Evolutionary conservation across 2,888 invertebrate genomes (phyloP), one percentile per base, ranked within the genome.

Genomic region (Phragmatobia fuliginosa): DNA sequence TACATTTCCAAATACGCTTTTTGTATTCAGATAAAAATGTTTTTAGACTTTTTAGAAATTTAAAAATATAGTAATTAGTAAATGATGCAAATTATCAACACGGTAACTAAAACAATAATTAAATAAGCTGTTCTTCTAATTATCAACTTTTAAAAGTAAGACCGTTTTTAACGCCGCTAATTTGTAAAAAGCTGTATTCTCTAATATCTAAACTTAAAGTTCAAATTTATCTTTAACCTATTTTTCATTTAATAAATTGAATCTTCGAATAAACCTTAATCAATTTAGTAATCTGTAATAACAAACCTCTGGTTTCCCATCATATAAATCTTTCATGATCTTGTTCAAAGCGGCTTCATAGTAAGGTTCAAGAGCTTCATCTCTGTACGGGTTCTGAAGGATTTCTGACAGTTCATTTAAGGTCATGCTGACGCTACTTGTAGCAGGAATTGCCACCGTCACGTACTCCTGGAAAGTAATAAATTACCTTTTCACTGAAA

Each of bases 321-420:
- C 18, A 21, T 33, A 60, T 11, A 60, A 21, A 60, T 60, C 84
- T 0, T 73, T 62, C 87, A 91, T 88, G 67, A 90, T 78, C n/a
- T 82, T 62, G 76, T 91, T 83, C n/a, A 91, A 83, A 11, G 90
- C 92, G 3, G 80, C 71, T 66, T 88, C 87, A 31, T 92, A 77
- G 78, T 86, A 83, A 2, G 91, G 90, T 2, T 88, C 56, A 2
- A 90, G 75, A 7, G 80, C 85, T 3, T 88, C 82, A 73, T 88
- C 78, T 28, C 88, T 89, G 52, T 66, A 68, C 3, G 92, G 89
- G 82, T 87, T 77, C 59, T 86, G 74, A 31, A 92, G 79, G 41
- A 91, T 92, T 0, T 68, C 70, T 25, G 87, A 83, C 38, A 92
- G 77, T 67, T 92, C 86, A 2, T 79, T 14, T 41, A 88, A 76